Evolutionary conservation across 2,113 vertebrate species (phyloP).

Genomic region (Climacteris rufus): DNA sequence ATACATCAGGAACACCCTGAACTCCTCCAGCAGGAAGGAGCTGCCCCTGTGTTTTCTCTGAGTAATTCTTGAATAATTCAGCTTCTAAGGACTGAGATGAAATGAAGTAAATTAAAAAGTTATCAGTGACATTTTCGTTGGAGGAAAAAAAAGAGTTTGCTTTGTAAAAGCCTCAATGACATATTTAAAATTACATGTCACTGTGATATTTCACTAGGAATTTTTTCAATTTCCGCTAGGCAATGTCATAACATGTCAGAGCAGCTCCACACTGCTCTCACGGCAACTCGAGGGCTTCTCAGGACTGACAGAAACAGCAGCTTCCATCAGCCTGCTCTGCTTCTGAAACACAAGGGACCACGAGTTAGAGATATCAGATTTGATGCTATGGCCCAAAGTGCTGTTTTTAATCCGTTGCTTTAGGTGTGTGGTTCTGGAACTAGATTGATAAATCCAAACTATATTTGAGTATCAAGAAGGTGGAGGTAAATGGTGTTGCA

Average conservation of each 20-base stretch:
- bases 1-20: not conserved
- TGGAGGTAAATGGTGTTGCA: not conserved
- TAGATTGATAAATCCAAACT: not conserved
- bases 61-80: not conserved
- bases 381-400: not conserved
- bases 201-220: not conserved
- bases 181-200: slow-evolving; percentile 51
- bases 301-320: not conserved
- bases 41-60: not conserved
- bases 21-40: not conserved
- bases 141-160: not conserved
- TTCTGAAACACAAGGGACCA: not conserved
- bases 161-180: slow-evolving; percentile 21
- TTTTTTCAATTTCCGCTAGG: not conserved
- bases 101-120: slow-evolving; percentile 45
- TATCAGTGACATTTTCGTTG: slow-evolving; percentile 18
- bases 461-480: not conserved
- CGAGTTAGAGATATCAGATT: not conserved
- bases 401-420: not conserved
- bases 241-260: slow-evolving; percentile 40
- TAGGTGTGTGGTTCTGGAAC: not conserved
- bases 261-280: not conserved
- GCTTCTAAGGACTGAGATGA: not conserved
- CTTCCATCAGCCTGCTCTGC: not conserved
- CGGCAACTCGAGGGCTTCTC: not conserved